Conservation (phyloP, 64 coral and sea anemone genomes). For the Montipora cactus region DNA sequence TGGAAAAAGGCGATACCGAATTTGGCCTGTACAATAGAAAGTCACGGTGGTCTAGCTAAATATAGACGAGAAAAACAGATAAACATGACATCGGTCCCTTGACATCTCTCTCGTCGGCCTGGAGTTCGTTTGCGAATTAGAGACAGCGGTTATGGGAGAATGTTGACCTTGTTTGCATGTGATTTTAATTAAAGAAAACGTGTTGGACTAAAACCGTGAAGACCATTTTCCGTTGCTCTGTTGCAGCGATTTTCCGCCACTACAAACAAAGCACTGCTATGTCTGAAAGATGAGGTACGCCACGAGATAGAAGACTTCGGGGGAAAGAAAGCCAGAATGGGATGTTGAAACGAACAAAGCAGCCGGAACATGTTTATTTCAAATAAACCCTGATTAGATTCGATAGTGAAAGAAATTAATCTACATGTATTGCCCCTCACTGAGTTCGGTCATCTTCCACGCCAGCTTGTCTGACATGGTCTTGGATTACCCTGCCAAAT, state of each 20-base stretch:
- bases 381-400: neutral
- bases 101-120: slow-evolving; percentile 15
- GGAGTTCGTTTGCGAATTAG: neutral
- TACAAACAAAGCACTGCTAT: slow-evolving; percentile 33
- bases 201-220: neutral
- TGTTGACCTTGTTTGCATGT: slow-evolving; percentile 12
- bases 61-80: slow-evolving; percentile 49
- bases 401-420: slow-evolving; percentile 21
- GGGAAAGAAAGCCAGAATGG: neutral
- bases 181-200: slow-evolving; percentile 23
- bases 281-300: slow-evolving; percentile 3
- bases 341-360: neutral
- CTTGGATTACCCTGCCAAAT: slow-evolving; percentile 30
- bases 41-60: slow-evolving; percentile 44
- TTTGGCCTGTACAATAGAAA: slow-evolving; percentile 5
- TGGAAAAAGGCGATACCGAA: neutral
- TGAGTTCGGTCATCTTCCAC: neutral
- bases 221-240: too few species aligned
- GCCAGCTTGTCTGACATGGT: slow-evolving; percentile 22
- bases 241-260: slow-evolving; percentile 1
- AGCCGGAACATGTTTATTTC: neutral
- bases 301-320: neutral
- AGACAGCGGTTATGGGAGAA: neutral
- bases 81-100: slow-evolving; percentile 16
- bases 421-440: neutral